Percentiles rank a stretch among this genome's conserved stretches.
phyloP scores from a whole-genome alignment of 2,888 invertebrate species.

The Vesta saturnalis region DNA sequence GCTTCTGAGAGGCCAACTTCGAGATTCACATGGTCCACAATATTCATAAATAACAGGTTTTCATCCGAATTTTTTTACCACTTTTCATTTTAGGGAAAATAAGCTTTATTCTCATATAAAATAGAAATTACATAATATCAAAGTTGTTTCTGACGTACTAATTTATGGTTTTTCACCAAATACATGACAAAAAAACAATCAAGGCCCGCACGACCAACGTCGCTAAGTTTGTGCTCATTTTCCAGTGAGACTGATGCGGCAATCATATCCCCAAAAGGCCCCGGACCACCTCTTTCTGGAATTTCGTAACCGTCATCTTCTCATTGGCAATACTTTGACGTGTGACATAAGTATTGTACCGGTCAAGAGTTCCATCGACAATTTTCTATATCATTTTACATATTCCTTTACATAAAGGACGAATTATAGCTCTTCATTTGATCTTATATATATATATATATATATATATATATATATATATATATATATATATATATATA shows the following conservation, averaged over 20 bases:
- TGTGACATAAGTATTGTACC: conserved; percentile 27
- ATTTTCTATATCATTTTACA: too few relatives aligned
- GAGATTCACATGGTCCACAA: too few relatives aligned
- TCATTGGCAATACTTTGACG: conserved; percentile 41
- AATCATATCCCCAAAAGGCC: neutral
- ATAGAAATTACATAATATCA: too few relatives aligned
- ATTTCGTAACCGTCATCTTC: conserved; percentile 28
- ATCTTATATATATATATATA: too few relatives aligned
- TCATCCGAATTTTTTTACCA: too few relatives aligned
- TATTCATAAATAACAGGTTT: too few relatives aligned
- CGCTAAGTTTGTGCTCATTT: neutral
- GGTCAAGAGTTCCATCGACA: too few relatives aligned
- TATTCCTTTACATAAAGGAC: conserved; percentile 41
- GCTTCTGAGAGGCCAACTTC: too few relatives aligned
- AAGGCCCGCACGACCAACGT: neutral
- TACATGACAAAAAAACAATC: conserved; percentile 18
- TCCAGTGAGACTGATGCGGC: neutral
- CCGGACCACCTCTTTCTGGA: neutral
- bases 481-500: too few relatives aligned
- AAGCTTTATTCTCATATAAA: too few relatives aligned
- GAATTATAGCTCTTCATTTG: conserved; percentile 39
- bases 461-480: too few relatives aligned
- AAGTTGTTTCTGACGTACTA: neutral
- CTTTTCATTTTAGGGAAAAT: too few relatives aligned
- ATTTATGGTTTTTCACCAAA: neutral